phyloP scores from a whole-genome alignment of 1,140 invertebrate genomes.

The Pomacea maculata region DNA sequence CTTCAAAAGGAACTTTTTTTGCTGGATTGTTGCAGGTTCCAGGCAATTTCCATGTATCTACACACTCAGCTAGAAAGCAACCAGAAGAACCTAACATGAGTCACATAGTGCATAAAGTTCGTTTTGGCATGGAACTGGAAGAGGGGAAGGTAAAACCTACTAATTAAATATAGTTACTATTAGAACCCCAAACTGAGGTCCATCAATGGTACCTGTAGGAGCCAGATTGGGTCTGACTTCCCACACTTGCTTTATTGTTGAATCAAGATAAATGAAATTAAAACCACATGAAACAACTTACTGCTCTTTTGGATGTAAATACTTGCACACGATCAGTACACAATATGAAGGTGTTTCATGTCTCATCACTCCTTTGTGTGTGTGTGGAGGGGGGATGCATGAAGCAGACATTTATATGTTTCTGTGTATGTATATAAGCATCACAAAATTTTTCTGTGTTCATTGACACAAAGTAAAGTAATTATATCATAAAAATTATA shows the following conservation, averaged over 20 bases:
- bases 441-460: neutral
- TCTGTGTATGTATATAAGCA: neutral
- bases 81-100: constrained; percentile 71
- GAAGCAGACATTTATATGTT: too few relatives aligned
- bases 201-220: neutral
- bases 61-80: constrained; percentile 70
- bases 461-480: neutral
- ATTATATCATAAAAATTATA: neutral
- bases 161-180: neutral
- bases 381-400: neutral
- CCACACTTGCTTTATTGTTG: neutral
- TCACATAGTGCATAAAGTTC: constrained; percentile 71
- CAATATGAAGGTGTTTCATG: too few relatives aligned
- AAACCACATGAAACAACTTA: too few relatives aligned
- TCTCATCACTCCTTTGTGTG: constrained; percentile 9
- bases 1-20: too few relatives aligned
- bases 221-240: neutral
- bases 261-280: too few relatives aligned
- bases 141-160: constrained; percentile 43
- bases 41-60: constrained; percentile 75
- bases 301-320: too few relatives aligned
- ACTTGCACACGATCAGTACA: too few relatives aligned
- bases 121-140: constrained; percentile 67
- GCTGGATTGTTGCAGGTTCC: constrained; percentile 62
- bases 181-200: neutral